phyloP scores from a whole-genome alignment of 2,113 vertebrate genomes.

The Eurypyga helias region DNA sequence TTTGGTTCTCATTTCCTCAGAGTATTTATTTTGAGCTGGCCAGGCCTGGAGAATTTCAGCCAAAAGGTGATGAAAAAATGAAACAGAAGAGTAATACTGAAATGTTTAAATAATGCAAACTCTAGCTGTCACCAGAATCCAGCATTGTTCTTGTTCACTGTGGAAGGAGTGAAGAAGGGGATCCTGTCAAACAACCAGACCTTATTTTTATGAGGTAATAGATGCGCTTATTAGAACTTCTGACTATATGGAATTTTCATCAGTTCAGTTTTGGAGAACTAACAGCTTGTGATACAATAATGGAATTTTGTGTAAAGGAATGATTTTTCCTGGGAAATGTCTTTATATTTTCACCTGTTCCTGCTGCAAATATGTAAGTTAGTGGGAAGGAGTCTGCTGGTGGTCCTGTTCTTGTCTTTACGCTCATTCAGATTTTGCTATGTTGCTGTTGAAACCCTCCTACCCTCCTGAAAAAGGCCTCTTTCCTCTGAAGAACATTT shows the following conservation, averaged over 20 bases:
- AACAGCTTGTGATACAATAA: not conserved
- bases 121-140: not conserved
- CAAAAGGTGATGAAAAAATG: constrained; percentile 13
- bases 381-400: not conserved
- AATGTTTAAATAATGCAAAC: not conserved
- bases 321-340: not conserved
- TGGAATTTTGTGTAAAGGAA: not conserved
- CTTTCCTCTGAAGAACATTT: not conserved
- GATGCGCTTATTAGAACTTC: not conserved
- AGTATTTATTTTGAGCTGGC: constrained; percentile 5
- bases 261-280: not conserved
- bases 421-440: not conserved
- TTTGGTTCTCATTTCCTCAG: not conserved
- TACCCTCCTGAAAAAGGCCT: not conserved
- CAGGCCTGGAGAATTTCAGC: constrained; percentile 23
- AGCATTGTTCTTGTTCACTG: not conserved
- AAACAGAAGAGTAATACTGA: not conserved
- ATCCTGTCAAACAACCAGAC: not conserved
- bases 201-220: not conserved
- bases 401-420: not conserved
- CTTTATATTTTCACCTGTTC: not conserved
- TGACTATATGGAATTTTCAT: not conserved
- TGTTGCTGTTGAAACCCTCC: not conserved
- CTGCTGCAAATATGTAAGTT: not conserved
- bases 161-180: not conserved